These are phyloP conservation scores for Lepeophtheirus nordmannii DNA, from an alignment of 2,888 invertebrate species.

Conservation along the genomic window DNA sequence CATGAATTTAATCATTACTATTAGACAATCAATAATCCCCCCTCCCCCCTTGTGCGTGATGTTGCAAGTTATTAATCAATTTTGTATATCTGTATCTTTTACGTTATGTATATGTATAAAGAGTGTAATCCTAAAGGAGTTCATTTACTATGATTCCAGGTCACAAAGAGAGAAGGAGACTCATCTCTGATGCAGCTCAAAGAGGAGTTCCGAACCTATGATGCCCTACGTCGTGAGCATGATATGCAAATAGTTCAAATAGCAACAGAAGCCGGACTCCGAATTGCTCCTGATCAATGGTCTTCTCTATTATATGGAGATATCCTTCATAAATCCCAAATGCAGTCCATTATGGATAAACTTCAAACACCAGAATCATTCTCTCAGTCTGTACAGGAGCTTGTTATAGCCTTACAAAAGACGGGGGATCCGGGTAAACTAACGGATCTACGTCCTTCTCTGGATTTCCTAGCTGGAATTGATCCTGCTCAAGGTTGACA, in stretches of 20 bases:
- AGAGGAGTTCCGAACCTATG: constrained; percentile 89
- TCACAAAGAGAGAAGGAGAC: constrained; percentile 87
- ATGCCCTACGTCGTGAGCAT: constrained; percentile 79
- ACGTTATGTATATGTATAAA: too few species aligned
- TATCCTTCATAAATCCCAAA: constrained; percentile 83
- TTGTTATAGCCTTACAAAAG: constrained; percentile 73
- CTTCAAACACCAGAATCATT: constrained; percentile 85
- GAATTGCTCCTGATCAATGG: constrained; percentile 98
- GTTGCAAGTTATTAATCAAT: too few species aligned
- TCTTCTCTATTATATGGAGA: constrained; percentile 90
- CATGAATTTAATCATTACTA: too few species aligned
- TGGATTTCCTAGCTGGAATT: constrained; percentile 68
- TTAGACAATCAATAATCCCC: too few species aligned
- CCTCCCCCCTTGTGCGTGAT: too few species aligned
- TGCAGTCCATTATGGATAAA: constrained; percentile 85
- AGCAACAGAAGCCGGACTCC: constrained; percentile 85
- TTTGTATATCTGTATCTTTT: too few species aligned
- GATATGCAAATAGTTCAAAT: constrained; percentile 98
- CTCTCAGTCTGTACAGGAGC: constrained; percentile 59
- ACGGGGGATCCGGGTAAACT: constrained; percentile 73
- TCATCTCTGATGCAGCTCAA: constrained; percentile 95
- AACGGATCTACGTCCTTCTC: constrained; percentile 54
- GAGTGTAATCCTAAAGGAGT: background rate
- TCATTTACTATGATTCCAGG: constrained; percentile 39
- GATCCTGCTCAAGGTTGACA: constrained; percentile 61